These are phyloP conservation scores for Dicyrtoma fusca DNA, from an alignment of 2,888 invertebrate species.

Conservation along the genomic window DNA sequence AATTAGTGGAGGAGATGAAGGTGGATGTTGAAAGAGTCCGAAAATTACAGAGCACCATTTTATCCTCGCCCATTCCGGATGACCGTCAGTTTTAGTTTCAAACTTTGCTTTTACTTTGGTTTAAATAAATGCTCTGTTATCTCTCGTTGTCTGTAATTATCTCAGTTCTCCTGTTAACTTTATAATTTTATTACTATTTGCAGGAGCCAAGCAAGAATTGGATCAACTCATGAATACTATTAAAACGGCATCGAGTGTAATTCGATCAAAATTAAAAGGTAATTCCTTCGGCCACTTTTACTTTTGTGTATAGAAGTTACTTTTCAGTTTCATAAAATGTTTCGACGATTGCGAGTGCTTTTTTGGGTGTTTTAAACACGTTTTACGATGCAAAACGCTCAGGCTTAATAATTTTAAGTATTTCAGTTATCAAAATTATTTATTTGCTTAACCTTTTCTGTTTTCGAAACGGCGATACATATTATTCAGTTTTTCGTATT, in stretches of 20 bases:
- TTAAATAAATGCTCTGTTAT: too few relatives aligned
- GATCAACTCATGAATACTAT: conserved; percentile 99
- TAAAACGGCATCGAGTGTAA: conserved; percentile 99
- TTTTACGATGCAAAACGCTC: neutral
- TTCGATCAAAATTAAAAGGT: conserved; percentile 73
- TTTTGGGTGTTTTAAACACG: neutral
- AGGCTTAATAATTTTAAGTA: neutral
- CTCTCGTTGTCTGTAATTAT: too few relatives aligned
- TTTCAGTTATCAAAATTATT: neutral
- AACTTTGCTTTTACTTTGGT: too few relatives aligned
- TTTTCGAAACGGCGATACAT: too few relatives aligned
- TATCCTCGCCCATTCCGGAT: conserved; percentile 63
- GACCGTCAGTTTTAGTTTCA: conserved; percentile 61
- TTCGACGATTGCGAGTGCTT: neutral
- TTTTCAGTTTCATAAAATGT: too few relatives aligned
- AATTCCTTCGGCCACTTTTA: too few relatives aligned
- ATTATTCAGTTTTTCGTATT: too few relatives aligned
- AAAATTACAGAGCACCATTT: conserved; percentile 64
- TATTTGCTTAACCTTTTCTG: too few relatives aligned
- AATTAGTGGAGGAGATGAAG: conserved; percentile 59
- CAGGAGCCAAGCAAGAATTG: conserved; percentile 99
- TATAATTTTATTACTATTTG: conserved; percentile 14
- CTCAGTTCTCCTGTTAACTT: too few relatives aligned
- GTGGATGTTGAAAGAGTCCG: conserved; percentile 60
- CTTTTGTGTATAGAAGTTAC: neutral